Evolutionary conservation across 2,113 vertebrate species (phyloP).

Genomic region (Triplophysa rosa): DNA sequence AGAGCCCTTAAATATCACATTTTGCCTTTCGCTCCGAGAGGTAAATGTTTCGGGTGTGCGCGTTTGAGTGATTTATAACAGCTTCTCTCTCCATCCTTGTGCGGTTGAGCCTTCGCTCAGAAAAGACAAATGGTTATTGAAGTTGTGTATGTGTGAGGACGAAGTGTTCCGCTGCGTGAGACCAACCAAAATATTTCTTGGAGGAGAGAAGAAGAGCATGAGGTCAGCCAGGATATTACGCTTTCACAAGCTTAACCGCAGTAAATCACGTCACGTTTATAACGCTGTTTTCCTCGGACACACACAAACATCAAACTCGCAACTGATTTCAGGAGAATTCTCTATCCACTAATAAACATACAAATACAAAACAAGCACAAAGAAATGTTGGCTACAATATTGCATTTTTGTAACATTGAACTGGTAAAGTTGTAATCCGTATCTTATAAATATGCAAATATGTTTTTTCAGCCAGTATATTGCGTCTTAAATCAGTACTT

Average conservation of each 20-base stretch:
- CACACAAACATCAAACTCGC: too few species aligned
- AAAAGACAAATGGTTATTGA: conserved; percentile 6
- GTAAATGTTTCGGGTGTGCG: conserved; percentile 27
- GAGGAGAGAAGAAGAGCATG: conserved; percentile 36
- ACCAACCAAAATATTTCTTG: conserved; percentile 27
- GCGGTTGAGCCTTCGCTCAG: conserved; percentile 27
- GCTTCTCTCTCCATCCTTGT: conserved; percentile 50
- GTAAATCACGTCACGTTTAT: neutral
- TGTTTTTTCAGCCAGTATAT: too few species aligned
- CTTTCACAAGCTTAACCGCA: conserved; percentile 26
- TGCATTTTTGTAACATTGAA: too few species aligned
- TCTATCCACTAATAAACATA: too few species aligned
- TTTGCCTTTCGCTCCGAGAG: neutral
- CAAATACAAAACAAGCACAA: too few species aligned
- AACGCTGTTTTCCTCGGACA: too few species aligned
- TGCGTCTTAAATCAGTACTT: too few species aligned
- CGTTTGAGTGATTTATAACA: conserved; percentile 51
- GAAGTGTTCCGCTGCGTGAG: conserved; percentile 7
- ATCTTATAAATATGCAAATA: too few species aligned
- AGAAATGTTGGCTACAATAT: too few species aligned
- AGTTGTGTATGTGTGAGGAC: neutral
- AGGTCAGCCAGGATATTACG: conserved; percentile 46
- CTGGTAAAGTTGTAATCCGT: too few species aligned
- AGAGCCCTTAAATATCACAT: neutral
- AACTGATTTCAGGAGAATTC: too few species aligned